Evolutionary conservation across 2,888 invertebrate species (phyloP).

Genomic region (Xylocampa areola): DNA sequence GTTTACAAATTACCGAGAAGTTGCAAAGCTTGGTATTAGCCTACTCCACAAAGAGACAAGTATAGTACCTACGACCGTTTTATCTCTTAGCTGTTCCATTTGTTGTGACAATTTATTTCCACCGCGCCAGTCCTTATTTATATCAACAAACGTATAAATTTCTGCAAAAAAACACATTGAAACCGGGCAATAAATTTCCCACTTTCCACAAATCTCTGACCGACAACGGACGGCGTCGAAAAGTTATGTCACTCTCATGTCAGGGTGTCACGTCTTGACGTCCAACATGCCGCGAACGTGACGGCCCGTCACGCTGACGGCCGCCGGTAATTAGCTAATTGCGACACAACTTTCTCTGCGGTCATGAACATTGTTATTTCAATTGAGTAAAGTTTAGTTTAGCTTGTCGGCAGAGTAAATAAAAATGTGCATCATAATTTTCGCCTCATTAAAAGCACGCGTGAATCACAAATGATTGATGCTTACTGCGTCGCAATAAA

Average conservation of each 20-base stretch:
- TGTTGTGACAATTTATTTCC: slow-evolving; percentile 32
- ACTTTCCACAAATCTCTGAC: slow-evolving; percentile 64
- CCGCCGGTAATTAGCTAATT: slow-evolving; percentile 82
- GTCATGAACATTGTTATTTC: slow-evolving; percentile 17
- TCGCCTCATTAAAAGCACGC: slow-evolving; percentile 70
- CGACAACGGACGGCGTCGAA: slow-evolving; percentile 76
- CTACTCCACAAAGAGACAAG: neutral
- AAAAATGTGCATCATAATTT: slow-evolving; percentile 60
- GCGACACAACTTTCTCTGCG: slow-evolving; percentile 60
- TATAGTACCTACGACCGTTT: slow-evolving; percentile 5
- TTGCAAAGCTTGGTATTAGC: neutral
- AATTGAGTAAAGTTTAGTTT: slow-evolving; percentile 16
- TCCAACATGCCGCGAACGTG: slow-evolving; percentile 52
- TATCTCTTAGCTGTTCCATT: slow-evolving; percentile 18
- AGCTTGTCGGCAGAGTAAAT: neutral
- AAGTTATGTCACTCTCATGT: slow-evolving; percentile 76
- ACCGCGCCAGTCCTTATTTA: slow-evolving; percentile 27
- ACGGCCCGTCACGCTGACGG: slow-evolving; percentile 59
- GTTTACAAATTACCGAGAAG: neutral
- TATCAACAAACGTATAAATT: slow-evolving; percentile 32
- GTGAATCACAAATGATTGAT: slow-evolving; percentile 60
- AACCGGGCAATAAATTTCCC: slow-evolving; percentile 51
- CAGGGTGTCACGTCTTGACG: slow-evolving; percentile 65
- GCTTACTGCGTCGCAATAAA: slow-evolving; percentile 61
- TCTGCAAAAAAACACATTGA: slow-evolving; percentile 35